A percentile compares a stretch with the other conserved stretches of the same genome.
These are phyloP conservation scores for Morpho helenor DNA, from an alignment of 2,888 invertebrate species.

Conservation along the genomic window DNA sequence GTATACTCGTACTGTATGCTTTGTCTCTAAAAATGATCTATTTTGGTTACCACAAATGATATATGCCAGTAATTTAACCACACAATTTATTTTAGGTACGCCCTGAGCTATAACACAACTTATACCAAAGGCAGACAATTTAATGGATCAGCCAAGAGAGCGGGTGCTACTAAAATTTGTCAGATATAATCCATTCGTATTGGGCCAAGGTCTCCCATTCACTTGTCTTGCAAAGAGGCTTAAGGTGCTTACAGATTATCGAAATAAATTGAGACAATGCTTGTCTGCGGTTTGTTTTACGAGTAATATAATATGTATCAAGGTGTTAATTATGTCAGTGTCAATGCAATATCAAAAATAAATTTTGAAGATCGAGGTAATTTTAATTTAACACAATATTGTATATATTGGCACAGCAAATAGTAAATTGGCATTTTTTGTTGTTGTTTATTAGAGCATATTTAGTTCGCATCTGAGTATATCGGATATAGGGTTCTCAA, in stretches of 20 bases:
- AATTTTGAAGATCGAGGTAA: too few relatives aligned
- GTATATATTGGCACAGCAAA: too few relatives aligned
- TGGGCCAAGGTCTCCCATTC: slow-evolving; percentile 49
- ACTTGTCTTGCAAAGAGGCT: slow-evolving; percentile 25
- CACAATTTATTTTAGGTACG: not conserved
- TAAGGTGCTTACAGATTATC: slow-evolving; percentile 1
- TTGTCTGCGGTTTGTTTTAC: too few relatives aligned
- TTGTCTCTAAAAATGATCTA: not conserved
- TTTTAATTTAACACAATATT: too few relatives aligned
- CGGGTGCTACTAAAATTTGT: slow-evolving; percentile 4
- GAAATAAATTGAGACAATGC: slow-evolving; percentile 25
- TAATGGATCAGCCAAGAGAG: slow-evolving; percentile 3
- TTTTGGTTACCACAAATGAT: slow-evolving; percentile 3
- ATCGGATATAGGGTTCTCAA: too few relatives aligned
- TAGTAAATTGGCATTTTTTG: too few relatives aligned
- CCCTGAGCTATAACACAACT: slow-evolving; percentile 6
- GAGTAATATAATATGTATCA: not conserved
- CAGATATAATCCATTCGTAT: slow-evolving; percentile 18
- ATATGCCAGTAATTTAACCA: not conserved
- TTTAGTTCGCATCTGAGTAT: too few relatives aligned
- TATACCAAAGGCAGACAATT: slow-evolving; percentile 4
- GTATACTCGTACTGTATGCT: not conserved
- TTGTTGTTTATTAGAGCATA: too few relatives aligned
- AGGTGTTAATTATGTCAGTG: too few relatives aligned
- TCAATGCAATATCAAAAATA: too few relatives aligned